These are phyloP conservation scores for Sinopyrophorus schimmeli DNA, from an alignment of 2,888 invertebrate species.

Conservation along the genomic window DNA sequence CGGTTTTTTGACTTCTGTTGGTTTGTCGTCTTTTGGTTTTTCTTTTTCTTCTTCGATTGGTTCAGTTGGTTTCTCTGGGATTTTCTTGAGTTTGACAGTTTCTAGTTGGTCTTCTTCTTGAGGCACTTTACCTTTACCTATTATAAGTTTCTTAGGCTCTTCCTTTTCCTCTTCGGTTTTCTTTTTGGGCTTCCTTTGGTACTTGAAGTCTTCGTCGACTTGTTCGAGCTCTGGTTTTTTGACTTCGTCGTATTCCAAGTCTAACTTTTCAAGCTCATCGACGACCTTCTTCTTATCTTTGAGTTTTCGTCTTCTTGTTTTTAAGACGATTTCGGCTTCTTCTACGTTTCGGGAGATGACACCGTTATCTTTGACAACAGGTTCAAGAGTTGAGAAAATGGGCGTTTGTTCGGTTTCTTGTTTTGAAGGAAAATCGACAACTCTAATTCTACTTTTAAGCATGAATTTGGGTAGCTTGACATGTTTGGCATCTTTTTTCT, in stretches of 20 bases:
- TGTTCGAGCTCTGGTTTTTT: slow-evolving; percentile 52
- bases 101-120: slow-evolving; percentile 45
- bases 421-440: slow-evolving; percentile 55
- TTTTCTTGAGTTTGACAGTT: slow-evolving; percentile 51
- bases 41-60: slow-evolving; percentile 38
- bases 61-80: slow-evolving; percentile 49
- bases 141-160: slow-evolving; percentile 50
- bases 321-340: slow-evolving; percentile 56
- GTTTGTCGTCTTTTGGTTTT: slow-evolving; percentile 42
- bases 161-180: slow-evolving; percentile 36
- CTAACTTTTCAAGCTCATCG: slow-evolving; percentile 54
- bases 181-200: slow-evolving; percentile 40
- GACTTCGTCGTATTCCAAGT: slow-evolving; percentile 51
- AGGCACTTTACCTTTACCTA: slow-evolving; percentile 56
- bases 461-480: slow-evolving; percentile 54
- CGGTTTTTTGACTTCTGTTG: slow-evolving; percentile 48
- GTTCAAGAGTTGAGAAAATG: slow-evolving; percentile 49
- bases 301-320: slow-evolving; percentile 53
- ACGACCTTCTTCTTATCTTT: slow-evolving; percentile 52
- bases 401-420: slow-evolving; percentile 48
- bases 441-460: slow-evolving; percentile 56
- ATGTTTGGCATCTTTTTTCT: slow-evolving; percentile 48
- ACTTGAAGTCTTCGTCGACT: slow-evolving; percentile 50
- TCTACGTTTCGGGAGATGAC: slow-evolving; percentile 57
- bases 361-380: slow-evolving; percentile 55